Evolutionary conservation across 1,140 invertebrate species (phyloP).

Genomic region (Pseudomyrmex flavicornis): DNA sequence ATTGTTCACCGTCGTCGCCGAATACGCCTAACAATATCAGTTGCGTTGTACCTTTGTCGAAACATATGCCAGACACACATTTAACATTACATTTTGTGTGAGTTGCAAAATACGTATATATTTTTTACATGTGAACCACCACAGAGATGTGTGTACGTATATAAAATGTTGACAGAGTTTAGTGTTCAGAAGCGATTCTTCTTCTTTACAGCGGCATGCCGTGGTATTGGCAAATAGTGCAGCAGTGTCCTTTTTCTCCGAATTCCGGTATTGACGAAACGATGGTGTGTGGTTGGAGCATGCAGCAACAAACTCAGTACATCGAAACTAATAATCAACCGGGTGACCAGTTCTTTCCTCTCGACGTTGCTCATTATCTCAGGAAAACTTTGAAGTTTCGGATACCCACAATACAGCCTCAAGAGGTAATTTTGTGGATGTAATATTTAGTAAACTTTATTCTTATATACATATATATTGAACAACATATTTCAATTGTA

Average conservation of each 20-base stretch:
- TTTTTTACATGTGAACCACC: constrained; percentile 24
- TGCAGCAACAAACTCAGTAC: constrained; percentile 75
- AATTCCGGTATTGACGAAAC: constrained; percentile 75
- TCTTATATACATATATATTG: neutral
- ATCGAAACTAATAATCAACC: constrained; percentile 78
- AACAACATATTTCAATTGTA: neutral
- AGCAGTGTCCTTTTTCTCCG: constrained; percentile 75
- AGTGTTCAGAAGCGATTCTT: constrained; percentile 3
- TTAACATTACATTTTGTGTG: constrained; percentile 81
- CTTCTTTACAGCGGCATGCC: constrained; percentile 77
- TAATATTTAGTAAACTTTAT: neutral
- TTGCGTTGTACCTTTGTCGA: constrained; percentile 81
- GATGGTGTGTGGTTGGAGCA: constrained; percentile 77
- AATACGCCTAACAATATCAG: constrained; percentile 80
- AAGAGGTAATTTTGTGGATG: constrained; percentile 73
- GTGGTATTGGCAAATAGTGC: constrained; percentile 82
- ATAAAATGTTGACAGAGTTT: neutral
- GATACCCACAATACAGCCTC: constrained; percentile 81
- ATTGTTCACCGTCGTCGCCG: constrained; percentile 77
- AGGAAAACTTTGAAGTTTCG: constrained; percentile 81
- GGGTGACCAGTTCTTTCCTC: constrained; percentile 77
- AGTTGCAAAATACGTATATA: constrained; percentile 37
- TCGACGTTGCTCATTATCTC: constrained; percentile 81
- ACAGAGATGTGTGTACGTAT: neutral
- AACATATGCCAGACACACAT: constrained; percentile 82